phyloP scores from a whole-genome alignment of 2,888 invertebrate genomes.

The Dicyrtoma fusca region DNA sequence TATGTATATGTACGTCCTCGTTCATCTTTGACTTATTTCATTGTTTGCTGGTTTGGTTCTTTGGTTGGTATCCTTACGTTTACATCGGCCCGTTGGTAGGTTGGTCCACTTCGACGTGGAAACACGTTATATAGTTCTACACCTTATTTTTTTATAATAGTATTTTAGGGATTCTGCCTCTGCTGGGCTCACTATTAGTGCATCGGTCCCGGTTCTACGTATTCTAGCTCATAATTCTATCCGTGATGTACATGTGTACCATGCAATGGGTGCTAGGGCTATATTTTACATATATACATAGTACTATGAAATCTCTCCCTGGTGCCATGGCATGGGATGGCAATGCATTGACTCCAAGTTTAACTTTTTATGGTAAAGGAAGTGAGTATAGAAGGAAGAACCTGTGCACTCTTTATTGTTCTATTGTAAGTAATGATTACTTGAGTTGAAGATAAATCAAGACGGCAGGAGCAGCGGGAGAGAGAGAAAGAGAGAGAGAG shows the following conservation, averaged over 20 bases:
- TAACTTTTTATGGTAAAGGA: neutral
- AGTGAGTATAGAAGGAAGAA: constrained; percentile 26
- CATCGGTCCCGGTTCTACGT: too few relatives aligned
- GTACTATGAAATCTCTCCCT: neutral
- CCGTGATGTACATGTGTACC: too few relatives aligned
- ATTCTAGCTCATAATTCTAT: too few relatives aligned
- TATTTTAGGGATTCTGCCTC: too few relatives aligned
- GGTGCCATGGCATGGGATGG: neutral
- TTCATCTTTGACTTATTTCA: neutral
- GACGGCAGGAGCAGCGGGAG: constrained; percentile 38
- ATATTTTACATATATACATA: neutral
- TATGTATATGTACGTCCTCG: too few relatives aligned
- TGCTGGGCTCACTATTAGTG: too few relatives aligned
- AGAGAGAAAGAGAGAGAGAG: constrained; percentile 18
- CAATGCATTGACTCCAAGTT: constrained; percentile 1
- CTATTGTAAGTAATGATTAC: constrained; percentile 44
- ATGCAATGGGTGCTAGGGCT: too few relatives aligned
- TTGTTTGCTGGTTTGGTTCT: neutral
- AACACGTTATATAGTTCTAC: too few relatives aligned
- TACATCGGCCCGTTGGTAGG: neutral
- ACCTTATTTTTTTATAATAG: too few relatives aligned
- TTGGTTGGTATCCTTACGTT: neutral
- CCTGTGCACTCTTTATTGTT: constrained; percentile 33
- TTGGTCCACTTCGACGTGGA: too few relatives aligned
- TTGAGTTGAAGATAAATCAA: constrained; percentile 50